Evolutionary conservation across 2,797 vertebrate species (phyloP), one percentile per base, ranked within the genome.

Genomic region (Tapirus indicus): DNA sequence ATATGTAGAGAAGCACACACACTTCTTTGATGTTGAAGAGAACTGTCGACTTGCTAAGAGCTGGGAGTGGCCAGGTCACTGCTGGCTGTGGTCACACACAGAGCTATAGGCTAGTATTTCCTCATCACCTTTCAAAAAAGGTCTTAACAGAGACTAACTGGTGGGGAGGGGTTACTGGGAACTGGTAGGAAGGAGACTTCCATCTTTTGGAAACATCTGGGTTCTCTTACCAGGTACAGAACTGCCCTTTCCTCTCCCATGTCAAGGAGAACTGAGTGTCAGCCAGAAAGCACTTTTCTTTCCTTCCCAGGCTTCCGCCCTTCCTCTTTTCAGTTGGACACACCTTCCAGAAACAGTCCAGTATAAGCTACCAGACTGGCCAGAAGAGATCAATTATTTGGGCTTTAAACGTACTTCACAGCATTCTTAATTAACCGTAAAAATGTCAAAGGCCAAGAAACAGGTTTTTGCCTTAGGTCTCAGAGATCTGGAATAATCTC

Each of bases 161-260:
- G 21, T 7, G 60, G 60, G 49, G 12, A 16, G 4, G 12, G 13
- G 14, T 13, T 25, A 16, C n/a, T 12, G 29, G 7, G 9, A 66
- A 72, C n/a, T 27, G 47, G 23, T 0, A 35, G 77, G 56, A 62
- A 23, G 21, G 41, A 49, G 35, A 38, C 38, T 8, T 8, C 6
- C 3, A n/a, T 2, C 38, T 75, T 88, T 27, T 29, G 77, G 86
- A 72, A 66, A 41, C 2, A 1, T 2, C 35, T 32, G 32, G 16
- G 23, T 52, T 35, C 56, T 62, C 72, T 64, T 13, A 21, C 10
- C 16, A 17, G 0, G 20, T 16, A 1, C 8, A 60, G 17, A 38
- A 44, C 0, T 7, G 44, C 35, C 35, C 32, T n/a, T 25, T 60
- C 71, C 80, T 62, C 2, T 14, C 2, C 6, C 4, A 6, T 1